Evolutionary conservation across 1,140 invertebrate genomes (phyloP), one percentile per base, ranked within the genome.

Genomic region (Atta texana): DNA sequence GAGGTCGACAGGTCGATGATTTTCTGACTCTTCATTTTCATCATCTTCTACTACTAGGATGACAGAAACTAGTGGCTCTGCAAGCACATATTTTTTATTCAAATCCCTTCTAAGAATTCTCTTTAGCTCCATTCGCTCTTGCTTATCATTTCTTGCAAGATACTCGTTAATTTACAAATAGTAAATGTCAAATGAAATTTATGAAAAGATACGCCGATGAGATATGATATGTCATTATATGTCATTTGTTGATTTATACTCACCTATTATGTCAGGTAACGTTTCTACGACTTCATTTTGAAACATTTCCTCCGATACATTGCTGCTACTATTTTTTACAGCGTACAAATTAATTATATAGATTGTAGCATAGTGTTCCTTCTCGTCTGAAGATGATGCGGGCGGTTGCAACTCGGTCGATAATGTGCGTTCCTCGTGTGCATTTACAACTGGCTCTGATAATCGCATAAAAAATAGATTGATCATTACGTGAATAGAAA

Each of bases 341-440:
- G 92, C 95, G 44, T 88, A 95, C 18, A 95, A 64, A 87, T 95
- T 95, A 31, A 95, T 92, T 4, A 95, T 31, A 78, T 93, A 95
- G 0, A 95, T 44, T 6, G 92, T 85, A 8, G 88, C 90, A 18
- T 87, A 71, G 0, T 55, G 87, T 3, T 86, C 78, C 2, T 78
- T 74, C 0, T 89, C 74, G 44, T 90, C 89, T 71, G 69, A 18
- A 21, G 93, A 87, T 3, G 93, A 93, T 10, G 39, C 39, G 8
- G 39, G 39, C 28, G 94, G 94, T 53, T 57, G 16, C 53, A 94
- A 77, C 0, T 95, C 94, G 0, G 93, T 94, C 12, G 94, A 76
- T 24, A 94, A 89, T 4, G 93, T 94, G 78, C 14, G 12, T 85
- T 66, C 69, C 89, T 91, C 10, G 16, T 53, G 1, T 88, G 59